These are phyloP conservation scores for Dryobota labecula DNA, from an alignment of 2,888 invertebrate species.

Conservation along the genomic window DNA sequence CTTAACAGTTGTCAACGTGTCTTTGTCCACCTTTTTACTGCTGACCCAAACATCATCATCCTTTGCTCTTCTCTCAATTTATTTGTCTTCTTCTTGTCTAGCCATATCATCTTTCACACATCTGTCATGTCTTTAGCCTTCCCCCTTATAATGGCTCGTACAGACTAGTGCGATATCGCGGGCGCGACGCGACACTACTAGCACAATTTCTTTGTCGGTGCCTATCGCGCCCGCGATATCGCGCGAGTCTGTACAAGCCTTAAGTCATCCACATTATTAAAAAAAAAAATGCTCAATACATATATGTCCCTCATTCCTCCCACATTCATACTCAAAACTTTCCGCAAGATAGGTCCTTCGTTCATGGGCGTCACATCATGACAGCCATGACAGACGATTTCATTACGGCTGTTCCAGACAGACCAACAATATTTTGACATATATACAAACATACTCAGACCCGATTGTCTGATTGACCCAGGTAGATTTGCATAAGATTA, in stretches of 20 bases:
- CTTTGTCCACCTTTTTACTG: background rate
- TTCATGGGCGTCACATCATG: background rate
- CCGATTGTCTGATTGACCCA: slow-evolving; percentile 40
- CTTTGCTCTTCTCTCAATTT: background rate
- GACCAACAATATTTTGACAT: slow-evolving; percentile 18
- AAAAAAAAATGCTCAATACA: no score
- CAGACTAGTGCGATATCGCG: no score
- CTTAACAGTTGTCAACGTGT: background rate
- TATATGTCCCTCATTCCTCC: no score
- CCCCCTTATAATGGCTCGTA: no score
- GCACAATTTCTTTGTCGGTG: no score
- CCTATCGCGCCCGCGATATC: no score
- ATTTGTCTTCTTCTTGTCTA: no score
- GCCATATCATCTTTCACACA: background rate
- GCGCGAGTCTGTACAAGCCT: no score
- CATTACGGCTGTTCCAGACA: slow-evolving; percentile 2
- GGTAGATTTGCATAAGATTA: slow-evolving; percentile 53
- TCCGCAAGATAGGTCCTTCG: background rate
- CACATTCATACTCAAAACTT: no score
- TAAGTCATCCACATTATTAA: no score
- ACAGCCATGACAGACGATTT: background rate
- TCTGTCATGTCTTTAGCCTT: background rate
- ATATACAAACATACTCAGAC: slow-evolving; percentile 25
- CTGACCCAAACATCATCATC: background rate
- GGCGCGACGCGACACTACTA: no score